Conservation (phyloP, 2,113 vertebrate genomes). For the Neofelis nebulosa region DNA sequence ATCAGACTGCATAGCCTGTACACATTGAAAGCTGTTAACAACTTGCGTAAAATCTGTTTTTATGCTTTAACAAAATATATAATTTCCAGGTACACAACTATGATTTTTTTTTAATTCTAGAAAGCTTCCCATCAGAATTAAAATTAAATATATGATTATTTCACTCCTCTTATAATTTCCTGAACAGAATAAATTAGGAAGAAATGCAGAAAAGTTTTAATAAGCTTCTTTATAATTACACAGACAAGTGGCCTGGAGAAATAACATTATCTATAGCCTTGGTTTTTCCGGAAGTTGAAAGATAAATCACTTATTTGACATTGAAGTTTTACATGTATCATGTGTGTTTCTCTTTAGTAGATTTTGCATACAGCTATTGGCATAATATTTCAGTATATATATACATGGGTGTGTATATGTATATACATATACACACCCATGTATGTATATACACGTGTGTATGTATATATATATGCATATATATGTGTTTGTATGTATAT, state of each 20-base stretch:
- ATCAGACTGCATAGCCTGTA: not conserved
- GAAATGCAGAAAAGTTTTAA: not conserved
- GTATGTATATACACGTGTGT: rapidly evolving
- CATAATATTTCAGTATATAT: not conserved
- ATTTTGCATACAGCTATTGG: not conserved
- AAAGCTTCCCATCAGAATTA: not conserved
- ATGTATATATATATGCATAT: too few species aligned
- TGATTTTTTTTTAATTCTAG: slow-evolving; percentile 4
- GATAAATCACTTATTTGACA: not conserved
- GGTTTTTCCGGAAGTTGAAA: not conserved
- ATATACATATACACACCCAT: not conserved
- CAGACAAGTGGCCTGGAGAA: not conserved
- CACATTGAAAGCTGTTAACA: not conserved
- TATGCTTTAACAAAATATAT: not conserved
- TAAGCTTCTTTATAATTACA: not conserved
- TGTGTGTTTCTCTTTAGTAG: not conserved
- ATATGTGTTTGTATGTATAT: too few species aligned
- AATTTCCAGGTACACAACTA: not conserved
- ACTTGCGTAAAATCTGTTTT: not conserved
- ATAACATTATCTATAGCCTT: not conserved
- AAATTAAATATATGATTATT: not conserved
- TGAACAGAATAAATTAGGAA: not conserved
- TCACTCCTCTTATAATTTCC: not conserved
- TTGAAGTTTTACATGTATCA: not conserved
- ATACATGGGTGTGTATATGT: too few species aligned